Evolutionary conservation across 2,888 invertebrate genomes (phyloP).

Genomic region (Macropis europaea): DNA sequence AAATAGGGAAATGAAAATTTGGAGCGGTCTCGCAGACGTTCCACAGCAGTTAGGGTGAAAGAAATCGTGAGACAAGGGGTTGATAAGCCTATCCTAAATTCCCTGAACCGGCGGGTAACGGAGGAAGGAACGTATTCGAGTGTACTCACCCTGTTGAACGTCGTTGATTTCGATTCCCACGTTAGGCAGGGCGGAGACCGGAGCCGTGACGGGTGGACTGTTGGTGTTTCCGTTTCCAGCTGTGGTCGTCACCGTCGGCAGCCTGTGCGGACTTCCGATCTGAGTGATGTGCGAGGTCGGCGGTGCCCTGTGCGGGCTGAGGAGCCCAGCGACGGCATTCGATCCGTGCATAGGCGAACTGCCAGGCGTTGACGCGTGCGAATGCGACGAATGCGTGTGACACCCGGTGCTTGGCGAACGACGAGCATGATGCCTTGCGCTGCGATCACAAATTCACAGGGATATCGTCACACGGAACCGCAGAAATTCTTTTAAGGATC

Average conservation of each 20-base stretch:
- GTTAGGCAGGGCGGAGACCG: constrained; percentile 66
- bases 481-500: too few relatives aligned
- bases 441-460: constrained; percentile 36
- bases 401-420: constrained; percentile 75
- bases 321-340: constrained; percentile 70
- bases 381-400: constrained; percentile 73
- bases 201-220: constrained; percentile 57
- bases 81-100: too few relatives aligned
- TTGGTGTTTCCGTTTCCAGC: constrained; percentile 70
- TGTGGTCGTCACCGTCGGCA: constrained; percentile 53
- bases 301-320: constrained; percentile 73
- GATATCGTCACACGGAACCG: too few relatives aligned
- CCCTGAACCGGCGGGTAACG: too few relatives aligned
- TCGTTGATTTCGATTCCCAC: constrained; percentile 75
- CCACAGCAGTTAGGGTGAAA: too few relatives aligned
- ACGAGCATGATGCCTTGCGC: constrained; percentile 74
- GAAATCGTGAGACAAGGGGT: too few relatives aligned
- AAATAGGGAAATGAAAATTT: too few relatives aligned
- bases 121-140: too few relatives aligned
- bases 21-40: too few relatives aligned
- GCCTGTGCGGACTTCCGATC: constrained; percentile 69
- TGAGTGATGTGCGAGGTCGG: constrained; percentile 72
- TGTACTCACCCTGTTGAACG: constrained; percentile 71
- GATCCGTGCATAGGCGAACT: constrained; percentile 73
- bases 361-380: constrained; percentile 72